Evolutionary conservation across 1,140 invertebrate genomes (phyloP), one percentile per base, ranked within the genome.

Genomic region (Pararge aegeria): DNA sequence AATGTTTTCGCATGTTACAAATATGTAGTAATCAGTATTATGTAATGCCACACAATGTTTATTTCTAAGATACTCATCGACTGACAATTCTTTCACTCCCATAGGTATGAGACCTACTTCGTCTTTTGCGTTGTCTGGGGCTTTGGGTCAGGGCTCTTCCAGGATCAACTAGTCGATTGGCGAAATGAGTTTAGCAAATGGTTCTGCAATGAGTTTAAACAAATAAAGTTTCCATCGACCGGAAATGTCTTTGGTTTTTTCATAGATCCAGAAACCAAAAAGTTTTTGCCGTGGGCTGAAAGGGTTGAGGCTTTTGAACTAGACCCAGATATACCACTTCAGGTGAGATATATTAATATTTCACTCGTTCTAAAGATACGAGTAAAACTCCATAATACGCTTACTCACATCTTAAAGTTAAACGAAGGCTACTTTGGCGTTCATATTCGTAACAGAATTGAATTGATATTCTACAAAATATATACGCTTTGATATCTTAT

Each of bases 141-240:
- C 0, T 99, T 98, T 81, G 98, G 98, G 15, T 97, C 97, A 0
- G 94, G 94, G 0, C 91, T 96, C 52, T 97, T 96, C 80, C 96
- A 97, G 92, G 97, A 98, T 90, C 96, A 95, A 72, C 87, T 96
- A 10, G 91, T 94, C 1, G 97, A 98, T 86, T 97, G 97, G 94
- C 93, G 97, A 48, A 94, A 95, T 46, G 97, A 99, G 77, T 99
- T 99, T 79, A 97, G 95, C 54, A 97, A 97, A 83, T 98, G 97
- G 97, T 91, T 91, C 66, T 83, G 78, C 12, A 95, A 94, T 74
- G 97, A 98, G 90, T 97, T 98, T 81, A 96, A 98, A 91, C 93
- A 95, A 13, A 92, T 99, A 15, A 97, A 97, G 87, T 97, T 98
- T 88, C 97, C 98, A 0, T 70, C 91, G 0, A 88, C 91, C 21